These are phyloP conservation scores for Platerodrilus igneus DNA, from an alignment of 2,888 invertebrate genomes.

Conservation along the genomic window DNA sequence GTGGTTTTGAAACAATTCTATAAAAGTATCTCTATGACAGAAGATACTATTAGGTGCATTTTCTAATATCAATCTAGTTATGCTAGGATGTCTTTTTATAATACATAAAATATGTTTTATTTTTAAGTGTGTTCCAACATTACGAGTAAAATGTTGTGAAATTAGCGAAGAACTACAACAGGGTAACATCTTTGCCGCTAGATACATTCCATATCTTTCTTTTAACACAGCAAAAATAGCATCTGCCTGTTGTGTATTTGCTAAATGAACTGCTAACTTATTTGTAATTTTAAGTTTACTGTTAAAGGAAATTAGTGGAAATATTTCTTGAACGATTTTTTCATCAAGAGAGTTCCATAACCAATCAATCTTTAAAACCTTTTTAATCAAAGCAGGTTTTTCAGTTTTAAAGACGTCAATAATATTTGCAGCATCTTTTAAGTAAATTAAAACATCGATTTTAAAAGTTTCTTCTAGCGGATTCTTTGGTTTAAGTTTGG, in stretches of 20 bases:
- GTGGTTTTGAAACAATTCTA: constrained; percentile 5
- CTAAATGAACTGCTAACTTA: constrained; percentile 10
- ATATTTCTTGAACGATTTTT: constrained; percentile 9
- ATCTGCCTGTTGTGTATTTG: constrained; percentile 10
- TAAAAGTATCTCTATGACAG: constrained; percentile 10
- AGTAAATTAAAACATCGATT: too few relatives aligned
- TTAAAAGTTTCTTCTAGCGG: too few relatives aligned
- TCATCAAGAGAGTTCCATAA: too few relatives aligned
- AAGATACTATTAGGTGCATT: too few relatives aligned
- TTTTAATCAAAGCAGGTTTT: too few relatives aligned
- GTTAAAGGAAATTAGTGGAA: constrained; percentile 16
- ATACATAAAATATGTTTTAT: constrained; percentile 10
- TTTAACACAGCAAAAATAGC: constrained; percentile 16
- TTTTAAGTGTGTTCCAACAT: too few relatives aligned
- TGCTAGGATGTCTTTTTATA: constrained; percentile 12
- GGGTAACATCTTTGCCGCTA: constrained; percentile 15
- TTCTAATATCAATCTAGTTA: constrained; percentile 11
- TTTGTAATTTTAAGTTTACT: constrained; percentile 18
- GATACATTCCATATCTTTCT: constrained; percentile 16
- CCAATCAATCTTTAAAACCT: too few relatives aligned
- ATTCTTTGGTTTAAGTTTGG: too few relatives aligned
- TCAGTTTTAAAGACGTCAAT: too few relatives aligned
- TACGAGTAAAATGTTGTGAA: constrained; percentile 6
- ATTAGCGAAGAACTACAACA: constrained; percentile 17
- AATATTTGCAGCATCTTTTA: too few relatives aligned